These are phyloP conservation scores for Aix galericulata DNA, from an alignment of 2,113 vertebrate species.

Conservation along the genomic window DNA sequence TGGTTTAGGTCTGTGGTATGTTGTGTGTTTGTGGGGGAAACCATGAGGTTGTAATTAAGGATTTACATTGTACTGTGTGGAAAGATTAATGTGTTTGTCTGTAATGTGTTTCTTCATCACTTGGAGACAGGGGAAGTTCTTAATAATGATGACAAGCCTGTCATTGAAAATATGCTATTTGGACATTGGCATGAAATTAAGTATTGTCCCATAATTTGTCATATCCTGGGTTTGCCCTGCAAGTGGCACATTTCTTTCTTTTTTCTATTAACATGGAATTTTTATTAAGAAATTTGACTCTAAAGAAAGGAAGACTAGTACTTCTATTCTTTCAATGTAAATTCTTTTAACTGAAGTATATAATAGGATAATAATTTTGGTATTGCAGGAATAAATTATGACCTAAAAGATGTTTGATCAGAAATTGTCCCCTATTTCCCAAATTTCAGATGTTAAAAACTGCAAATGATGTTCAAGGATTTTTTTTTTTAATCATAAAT, in stretches of 20 bases:
- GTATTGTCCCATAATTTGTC: constrained; percentile 66
- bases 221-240: constrained; percentile 51
- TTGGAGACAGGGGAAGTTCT: constrained; percentile 53
- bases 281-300: neutral
- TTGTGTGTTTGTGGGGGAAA: constrained; percentile 49
- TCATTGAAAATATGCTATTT: constrained; percentile 57
- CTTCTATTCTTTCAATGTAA: neutral
- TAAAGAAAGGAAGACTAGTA: neutral
- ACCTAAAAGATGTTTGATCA: neutral
- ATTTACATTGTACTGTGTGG: constrained; percentile 62
- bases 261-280: neutral
- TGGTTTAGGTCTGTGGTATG: constrained; percentile 9
- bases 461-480: neutral
- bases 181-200: constrained; percentile 50
- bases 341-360: neutral
- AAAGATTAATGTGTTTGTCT: constrained; percentile 71
- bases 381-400: neutral
- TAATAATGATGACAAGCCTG: constrained; percentile 66
- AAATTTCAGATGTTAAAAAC: neutral
- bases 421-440: neutral
- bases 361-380: neutral
- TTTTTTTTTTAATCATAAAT: neutral
- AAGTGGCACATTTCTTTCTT: neutral
- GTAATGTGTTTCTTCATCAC: constrained; percentile 65
- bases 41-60: constrained; percentile 69